Percentiles rank a stretch among this genome's conserved stretches.
These are phyloP conservation scores for Himalopsyche anomala DNA, from an alignment of 2,888 invertebrate species.

Conservation along the genomic window DNA sequence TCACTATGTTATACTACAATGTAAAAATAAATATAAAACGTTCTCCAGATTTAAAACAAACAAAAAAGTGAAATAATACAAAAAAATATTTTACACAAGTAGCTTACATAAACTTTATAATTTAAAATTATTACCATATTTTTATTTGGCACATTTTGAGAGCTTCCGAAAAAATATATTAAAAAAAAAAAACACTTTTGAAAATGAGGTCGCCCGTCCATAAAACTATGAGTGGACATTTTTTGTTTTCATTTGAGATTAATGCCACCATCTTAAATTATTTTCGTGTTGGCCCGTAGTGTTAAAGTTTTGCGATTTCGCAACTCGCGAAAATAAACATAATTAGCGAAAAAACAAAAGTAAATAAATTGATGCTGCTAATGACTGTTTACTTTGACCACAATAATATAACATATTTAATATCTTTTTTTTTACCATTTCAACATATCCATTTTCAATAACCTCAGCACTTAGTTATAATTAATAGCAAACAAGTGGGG, in stretches of 20 bases:
- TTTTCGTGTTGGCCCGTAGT: not conserved
- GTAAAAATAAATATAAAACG: too few relatives aligned
- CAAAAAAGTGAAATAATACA: too few relatives aligned
- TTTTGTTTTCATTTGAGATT: slow-evolving; percentile 14
- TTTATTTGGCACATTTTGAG: not conserved
- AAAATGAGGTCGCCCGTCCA: not conserved
- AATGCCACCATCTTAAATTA: slow-evolving; percentile 7
- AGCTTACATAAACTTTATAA: too few relatives aligned
- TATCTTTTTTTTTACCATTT: too few relatives aligned
- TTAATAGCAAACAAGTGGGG: too few relatives aligned
- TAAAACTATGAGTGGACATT: slow-evolving; percentile 2
- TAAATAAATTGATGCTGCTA: not conserved
- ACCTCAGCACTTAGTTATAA: too few relatives aligned
- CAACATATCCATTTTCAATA: too few relatives aligned
- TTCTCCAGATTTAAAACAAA: too few relatives aligned
- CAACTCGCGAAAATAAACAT: slow-evolving; percentile 10
- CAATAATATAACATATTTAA: too few relatives aligned
- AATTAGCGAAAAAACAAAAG: slow-evolving; percentile 31
- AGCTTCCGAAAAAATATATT: not conserved
- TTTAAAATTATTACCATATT: too few relatives aligned
- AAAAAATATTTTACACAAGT: too few relatives aligned
- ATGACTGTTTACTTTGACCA: not conserved
- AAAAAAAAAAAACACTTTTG: not conserved
- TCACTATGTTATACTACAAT: too few relatives aligned
- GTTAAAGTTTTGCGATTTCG: not conserved